A percentile compares a stretch with the other conserved stretches of the same genome.
Evolutionary conservation across 2,113 vertebrate species (phyloP).

Genomic region (Lepus europaeus): DNA sequence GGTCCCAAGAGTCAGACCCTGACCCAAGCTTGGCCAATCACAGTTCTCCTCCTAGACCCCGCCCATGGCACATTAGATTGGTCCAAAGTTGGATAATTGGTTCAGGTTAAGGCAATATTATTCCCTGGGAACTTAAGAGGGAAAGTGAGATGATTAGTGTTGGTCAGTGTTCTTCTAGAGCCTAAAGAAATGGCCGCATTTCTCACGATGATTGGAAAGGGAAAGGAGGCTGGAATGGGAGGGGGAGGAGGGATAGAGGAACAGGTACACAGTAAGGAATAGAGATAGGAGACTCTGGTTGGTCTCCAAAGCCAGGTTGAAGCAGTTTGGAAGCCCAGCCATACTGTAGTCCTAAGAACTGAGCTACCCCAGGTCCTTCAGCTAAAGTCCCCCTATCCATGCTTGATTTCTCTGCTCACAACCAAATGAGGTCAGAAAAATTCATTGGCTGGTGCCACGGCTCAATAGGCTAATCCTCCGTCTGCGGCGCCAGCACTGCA

Average conservation of each 20-base stretch:
- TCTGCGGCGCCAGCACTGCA: no score
- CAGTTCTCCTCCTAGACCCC: background rate
- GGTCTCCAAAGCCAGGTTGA: background rate
- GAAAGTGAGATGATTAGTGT: background rate
- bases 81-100: background rate
- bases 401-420: background rate
- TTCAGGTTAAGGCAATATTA: background rate
- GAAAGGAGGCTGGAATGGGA: background rate
- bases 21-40: conserved; percentile 4
- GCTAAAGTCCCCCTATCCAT: background rate
- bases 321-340: background rate
- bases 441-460: background rate
- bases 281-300: background rate
- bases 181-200: background rate
- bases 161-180: background rate
- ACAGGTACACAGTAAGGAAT: background rate
- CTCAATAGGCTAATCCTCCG: no score
- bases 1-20: background rate
- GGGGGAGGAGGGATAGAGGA: background rate
- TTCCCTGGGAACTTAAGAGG: background rate
- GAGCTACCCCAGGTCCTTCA: background rate
- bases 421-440: background rate
- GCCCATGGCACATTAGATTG: background rate
- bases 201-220: background rate
- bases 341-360: rapidly evolving